Base-by-base conservation (phyloP, 2,797 vertebrate genomes). In the Chrysocyon brachyurus region DNA sequence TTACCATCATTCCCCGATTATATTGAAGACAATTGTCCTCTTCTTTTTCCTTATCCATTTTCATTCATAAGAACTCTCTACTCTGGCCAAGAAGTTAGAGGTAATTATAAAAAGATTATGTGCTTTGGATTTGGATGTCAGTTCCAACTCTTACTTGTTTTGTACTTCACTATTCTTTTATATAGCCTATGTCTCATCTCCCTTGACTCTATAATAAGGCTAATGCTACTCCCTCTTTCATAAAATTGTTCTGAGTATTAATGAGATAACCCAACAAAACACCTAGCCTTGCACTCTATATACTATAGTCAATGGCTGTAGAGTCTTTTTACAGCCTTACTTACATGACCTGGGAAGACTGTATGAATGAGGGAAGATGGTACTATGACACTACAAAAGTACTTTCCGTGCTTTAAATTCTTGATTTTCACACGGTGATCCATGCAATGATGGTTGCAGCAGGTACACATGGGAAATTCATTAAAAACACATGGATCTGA, bases 41-140 rank as follows among this genome's bases (percentile, higher is more conserved):
- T 54, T 70, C 87, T 81, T 49, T 40, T n/a, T 54, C n/a, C 31
- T 70, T 59, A 1, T 8, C 89, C 3, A 70, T 81, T 82, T 94
- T 90, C 57, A 90, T 73, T 97, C 21, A 8, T 40, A 92, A 40
- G 64, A 90, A 88, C 66, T 88, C 66, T 88, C 22, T 66, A 11
- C n/a, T 68, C 92, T 91, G 36, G 31, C 12, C 12, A 21, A 72
- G 24, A 91, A 59, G 10, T 72, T 79, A 8, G 68, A 92, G 52
- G 15, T 24, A 22, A 3, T 95, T 63, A 72, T 63, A 21, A 77
- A 77, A 92, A 49, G 40, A 66, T 12, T 4, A 54, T 31, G 36
- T 12, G 21, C 26, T 87, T 33, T 92, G 68, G 89, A 91, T 81
- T 81, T 61, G 15, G 59, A 17, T 36, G 19, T 40, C 79, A 54